These are phyloP conservation scores for Caenorhabditis sp. DNA, from an alignment of 2,888 invertebrate genomes.

Conservation along the genomic window DNA sequence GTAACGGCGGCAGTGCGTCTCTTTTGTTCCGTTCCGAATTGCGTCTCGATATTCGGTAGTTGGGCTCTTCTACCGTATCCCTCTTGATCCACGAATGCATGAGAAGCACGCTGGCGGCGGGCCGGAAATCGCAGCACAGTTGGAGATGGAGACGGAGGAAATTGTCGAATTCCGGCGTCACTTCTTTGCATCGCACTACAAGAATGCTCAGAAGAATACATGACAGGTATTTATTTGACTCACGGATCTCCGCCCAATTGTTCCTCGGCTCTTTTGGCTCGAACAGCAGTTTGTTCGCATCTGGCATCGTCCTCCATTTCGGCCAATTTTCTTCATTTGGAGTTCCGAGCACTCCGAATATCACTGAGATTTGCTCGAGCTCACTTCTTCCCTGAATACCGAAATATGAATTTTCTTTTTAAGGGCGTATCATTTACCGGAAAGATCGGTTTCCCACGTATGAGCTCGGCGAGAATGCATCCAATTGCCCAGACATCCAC, in stretches of 20 bases:
- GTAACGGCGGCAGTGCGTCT: conserved; percentile 50
- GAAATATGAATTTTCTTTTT: too few species aligned
- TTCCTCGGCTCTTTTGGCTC: conserved; percentile 50
- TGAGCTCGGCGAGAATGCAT: conserved; percentile 72
- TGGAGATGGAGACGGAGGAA: conserved; percentile 54
- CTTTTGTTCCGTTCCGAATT: conserved; percentile 20
- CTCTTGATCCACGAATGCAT: conserved; percentile 47
- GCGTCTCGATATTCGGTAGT: conserved; percentile 22
- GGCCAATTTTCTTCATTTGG: conserved; percentile 73
- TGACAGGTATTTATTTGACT: background rate
- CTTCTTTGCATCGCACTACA: conserved; percentile 39
- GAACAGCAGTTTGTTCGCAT: conserved; percentile 64
- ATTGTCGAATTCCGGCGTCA: conserved; percentile 31
- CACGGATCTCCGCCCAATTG: conserved; percentile 55
- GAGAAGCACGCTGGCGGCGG: conserved; percentile 42
- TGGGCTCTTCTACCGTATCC: conserved; percentile 6
- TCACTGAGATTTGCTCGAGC: conserved; percentile 73
- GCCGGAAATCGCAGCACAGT: conserved; percentile 47
- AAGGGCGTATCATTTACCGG: conserved; percentile 39
- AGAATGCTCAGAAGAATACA: background rate
- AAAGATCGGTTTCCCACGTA: conserved; percentile 69
- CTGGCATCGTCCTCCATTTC: conserved; percentile 69
- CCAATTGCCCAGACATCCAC: conserved; percentile 73
- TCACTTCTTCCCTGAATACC: conserved; percentile 75
- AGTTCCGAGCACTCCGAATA: conserved; percentile 72